Percentiles rank a stretch among this genome's conserved stretches.
These are phyloP conservation scores for Scolopax rusticola DNA, from an alignment of 2,797 vertebrate species.

Conservation along the genomic window DNA sequence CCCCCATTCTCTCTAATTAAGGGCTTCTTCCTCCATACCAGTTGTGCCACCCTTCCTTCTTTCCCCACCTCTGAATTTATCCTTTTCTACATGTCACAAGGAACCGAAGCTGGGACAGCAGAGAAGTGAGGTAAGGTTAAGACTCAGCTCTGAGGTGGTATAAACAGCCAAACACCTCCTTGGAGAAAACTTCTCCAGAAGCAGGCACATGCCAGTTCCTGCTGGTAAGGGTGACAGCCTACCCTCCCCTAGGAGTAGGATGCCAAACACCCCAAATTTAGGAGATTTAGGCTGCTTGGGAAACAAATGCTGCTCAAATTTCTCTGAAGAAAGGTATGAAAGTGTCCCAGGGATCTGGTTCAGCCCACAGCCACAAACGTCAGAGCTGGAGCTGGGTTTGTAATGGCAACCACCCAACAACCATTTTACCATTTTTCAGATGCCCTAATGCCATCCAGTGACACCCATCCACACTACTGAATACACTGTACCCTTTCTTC, in stretches of 20 bases:
- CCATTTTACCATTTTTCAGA: background rate
- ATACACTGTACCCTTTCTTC: background rate
- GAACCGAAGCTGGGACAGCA: background rate
- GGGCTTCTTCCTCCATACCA: background rate
- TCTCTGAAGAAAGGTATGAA: background rate
- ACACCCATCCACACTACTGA: background rate
- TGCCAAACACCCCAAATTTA: too few relatives aligned
- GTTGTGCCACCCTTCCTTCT: background rate
- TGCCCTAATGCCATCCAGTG: background rate
- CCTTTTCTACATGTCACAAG: background rate
- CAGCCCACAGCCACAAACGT: background rate
- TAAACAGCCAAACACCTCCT: background rate
- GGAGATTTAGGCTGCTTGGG: background rate
- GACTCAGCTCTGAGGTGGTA: background rate
- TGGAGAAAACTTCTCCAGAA: background rate
- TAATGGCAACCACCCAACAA: background rate
- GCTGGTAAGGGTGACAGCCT: background rate
- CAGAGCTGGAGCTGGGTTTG: background rate
- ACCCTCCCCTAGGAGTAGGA: accelerated
- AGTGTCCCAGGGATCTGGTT: background rate
- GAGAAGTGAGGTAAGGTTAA: too few relatives aligned
- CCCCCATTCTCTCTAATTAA: background rate
- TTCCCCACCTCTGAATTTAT: background rate
- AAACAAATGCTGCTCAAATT: background rate
- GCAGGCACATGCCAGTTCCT: accelerated